These are phyloP conservation scores for Amiota communis DNA, from an alignment of 2,888 invertebrate genomes.

Conservation along the genomic window DNA sequence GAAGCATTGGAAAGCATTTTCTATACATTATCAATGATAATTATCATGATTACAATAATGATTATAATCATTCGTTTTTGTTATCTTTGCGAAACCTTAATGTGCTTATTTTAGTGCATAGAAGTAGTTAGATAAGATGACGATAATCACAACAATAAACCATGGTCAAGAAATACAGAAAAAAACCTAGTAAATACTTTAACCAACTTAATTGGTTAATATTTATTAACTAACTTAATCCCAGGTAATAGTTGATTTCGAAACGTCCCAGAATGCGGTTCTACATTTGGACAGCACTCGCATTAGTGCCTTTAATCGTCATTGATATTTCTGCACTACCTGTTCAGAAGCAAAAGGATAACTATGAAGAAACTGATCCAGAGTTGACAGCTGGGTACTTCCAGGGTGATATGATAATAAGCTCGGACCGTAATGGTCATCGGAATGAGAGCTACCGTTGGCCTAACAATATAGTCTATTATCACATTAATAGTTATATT, in stretches of 20 bases:
- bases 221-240: no score
- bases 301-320: conserved; percentile 17
- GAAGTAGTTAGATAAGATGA: no score
- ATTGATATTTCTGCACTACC: conserved; percentile 28
- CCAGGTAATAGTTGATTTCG: background rate
- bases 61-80: no score
- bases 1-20: no score
- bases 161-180: no score
- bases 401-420: conserved; percentile 83
- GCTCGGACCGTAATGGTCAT: conserved; percentile 76
- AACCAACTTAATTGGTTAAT: no score
- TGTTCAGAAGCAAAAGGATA: conserved; percentile 31
- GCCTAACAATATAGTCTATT: conserved; percentile 80
- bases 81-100: no score
- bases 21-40: no score
- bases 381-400: conserved; percentile 83
- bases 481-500: conserved; percentile 61
- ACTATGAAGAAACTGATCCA: conserved; percentile 75
- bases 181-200: no score
- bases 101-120: no score
- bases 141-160: no score
- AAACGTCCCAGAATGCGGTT: background rate
- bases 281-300: conserved; percentile 12
- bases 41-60: no score
- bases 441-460: conserved; percentile 76